Base-by-base conservation (phyloP, 2,888 invertebrate genomes). In the Parnassius smintheus region DNA sequence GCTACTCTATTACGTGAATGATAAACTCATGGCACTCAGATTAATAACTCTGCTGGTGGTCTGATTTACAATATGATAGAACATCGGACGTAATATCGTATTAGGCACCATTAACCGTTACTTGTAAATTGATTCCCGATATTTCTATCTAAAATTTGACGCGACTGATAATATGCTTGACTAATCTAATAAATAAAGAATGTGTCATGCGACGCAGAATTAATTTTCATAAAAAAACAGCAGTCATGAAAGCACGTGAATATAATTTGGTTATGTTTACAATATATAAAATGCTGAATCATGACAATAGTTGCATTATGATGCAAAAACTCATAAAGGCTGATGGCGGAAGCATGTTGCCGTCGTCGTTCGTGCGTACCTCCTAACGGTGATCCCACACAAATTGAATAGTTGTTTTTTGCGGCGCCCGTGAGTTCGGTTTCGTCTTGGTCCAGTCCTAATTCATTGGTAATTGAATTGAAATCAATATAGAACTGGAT, bases 211-310 rank as follows among this genome's bases (percentile, higher is more conserved):
- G 70, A 73, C 74, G 73, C 74, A 76, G 78, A 82, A 80, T 75
- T 70, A 80, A 82, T 80, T 79, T 82, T 75, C 70, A 70, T 68
- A 80, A 77, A 85, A 85, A 81, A 79, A 79, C 68, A 71, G 70
- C 78, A 79, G 78, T 74, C 70, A 73, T 7, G n/a, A 72, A 76
- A 81, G 80, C 80, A 81, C 81, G 75, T 82, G 77, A 76, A 73
- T 78, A 80, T 85, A 85, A 86, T 83, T 85, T 83, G 75, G 82
- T 83, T 83, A 82, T 85, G 84, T 85, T 82, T 81, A 83, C 83
- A 86, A 86, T 83, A 75, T 68, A 76, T 74, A n/a, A 81, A 76
- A 72, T 77, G 90, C 82, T 72, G 81, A 82, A 74, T 89, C 88
- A 88, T 70, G 77, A 74, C 75, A 76, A 79, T 76, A 75, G 82